Base-by-base conservation (phyloP, 2,113 vertebrate genomes). In the Paedocypris sp. region DNA sequence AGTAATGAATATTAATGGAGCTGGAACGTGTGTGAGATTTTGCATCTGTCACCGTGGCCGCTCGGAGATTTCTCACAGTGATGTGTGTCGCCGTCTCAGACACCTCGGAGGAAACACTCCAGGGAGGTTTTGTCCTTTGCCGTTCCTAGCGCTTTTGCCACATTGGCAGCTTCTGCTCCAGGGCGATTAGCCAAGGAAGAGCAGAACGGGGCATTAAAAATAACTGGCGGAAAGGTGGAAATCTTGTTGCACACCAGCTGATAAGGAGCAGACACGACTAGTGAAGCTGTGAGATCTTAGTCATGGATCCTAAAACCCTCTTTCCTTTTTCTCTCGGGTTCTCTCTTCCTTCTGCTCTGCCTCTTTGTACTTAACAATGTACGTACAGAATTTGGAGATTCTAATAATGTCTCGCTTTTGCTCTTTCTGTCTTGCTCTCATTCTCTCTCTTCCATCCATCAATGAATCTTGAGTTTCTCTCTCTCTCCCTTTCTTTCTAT, bases 81-180 rank as follows among this genome's bases (percentile, higher is more conserved):
- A 16, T 46, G 59, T 66, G 22, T 22, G 23, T 53, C 36, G 39
- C 22, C 38, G 42, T 49, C 46, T 60, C 42, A 28, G 39, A 57
- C 38, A 64, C 54, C 57, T 56, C 26, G 15, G 22, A 43, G 64
- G 48, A 19, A 48, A 35, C 33, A 64, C 64, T 69, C 51, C 58
- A 48, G 68, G 72, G 64, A 62, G 23, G 28, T 53, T 45, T 62
- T 73, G 68, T 70, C 68, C 71, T 74, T 73, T 73, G 60, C 66
- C 57, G 62, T 6, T 32, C 6, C 15, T 20, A 67, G 53, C 49
- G 18, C 25, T 69, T 70, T 62, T 36, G 35, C 33, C 8, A 66
- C 61, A 35, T 62, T 51, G 54, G 60, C 66, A 69, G 66, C 46
- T 62, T 62, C 33, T 15, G 58, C 70, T 66, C 25, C 68, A 57